Base-by-base conservation (phyloP, 2,797 vertebrate genomes). In the Melanotaenia parkinsoni region DNA sequence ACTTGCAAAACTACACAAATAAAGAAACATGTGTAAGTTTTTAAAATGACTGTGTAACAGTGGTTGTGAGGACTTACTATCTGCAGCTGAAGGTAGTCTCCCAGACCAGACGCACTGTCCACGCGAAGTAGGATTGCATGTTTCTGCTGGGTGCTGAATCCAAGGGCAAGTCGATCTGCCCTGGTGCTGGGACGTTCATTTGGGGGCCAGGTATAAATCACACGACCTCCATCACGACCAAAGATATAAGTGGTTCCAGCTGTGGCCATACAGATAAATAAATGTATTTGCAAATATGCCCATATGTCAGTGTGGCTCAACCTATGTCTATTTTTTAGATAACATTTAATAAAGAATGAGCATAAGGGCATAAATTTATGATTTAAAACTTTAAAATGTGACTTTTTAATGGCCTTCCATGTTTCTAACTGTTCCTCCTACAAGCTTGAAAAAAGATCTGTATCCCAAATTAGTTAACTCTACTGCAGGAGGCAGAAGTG, bases 211-310 rank as follows among this genome's bases (percentile, higher is more conserved):
- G 97, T 99, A 92, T 99, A 99, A 20, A 97, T 93, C 86, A 99
- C 98, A 50, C 98, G 89, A 79, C 98, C 98, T 86, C 98, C 98
- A 75, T 98, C 98, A 88, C 98, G 97, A 81, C 97, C 97, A 89
- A 99, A 99, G 91, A 99, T 99, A 85, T 99, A 99, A 0, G 98
- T 99, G 68, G 98, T 99, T 84, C 98, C 98, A 93, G 97, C 98
- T 99, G 95, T 51, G 20, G 57, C 1, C 7, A 59, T 13, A 78
- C 37, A 84, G 43, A 86, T 58, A 71, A 61, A 76, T 2, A 57
- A 66, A 32, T 5, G 0, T 18, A 66, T 76, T 59, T 62, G 22
- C 45, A 60, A 56, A 32, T 33, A 81, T 0, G 54, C 72, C 50
- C 63, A 47, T 20, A 30, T 57, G 56, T 16, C 35, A 50, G 50